A percentile compares a stretch with the other conserved stretches of the same genome.
phyloP scores from a whole-genome alignment of 2,888 invertebrate genomes.

The Micropterix aruncella region DNA sequence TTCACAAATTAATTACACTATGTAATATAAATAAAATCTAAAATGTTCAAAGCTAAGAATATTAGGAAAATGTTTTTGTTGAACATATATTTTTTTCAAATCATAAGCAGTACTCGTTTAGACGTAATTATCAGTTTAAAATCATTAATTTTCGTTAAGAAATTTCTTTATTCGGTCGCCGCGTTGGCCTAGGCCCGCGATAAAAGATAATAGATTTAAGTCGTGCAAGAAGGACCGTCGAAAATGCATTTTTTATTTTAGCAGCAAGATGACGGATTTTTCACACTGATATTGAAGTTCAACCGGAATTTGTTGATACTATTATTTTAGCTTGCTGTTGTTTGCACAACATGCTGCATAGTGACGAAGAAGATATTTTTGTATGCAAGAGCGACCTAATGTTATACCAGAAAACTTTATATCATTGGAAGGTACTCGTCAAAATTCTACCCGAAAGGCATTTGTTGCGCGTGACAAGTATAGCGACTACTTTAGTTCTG shows the following conservation, averaged over 20 bases:
- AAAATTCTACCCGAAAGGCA: neutral
- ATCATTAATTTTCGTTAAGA: too few species aligned
- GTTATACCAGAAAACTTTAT: neutral
- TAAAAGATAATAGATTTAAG: too few species aligned
- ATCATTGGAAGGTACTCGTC: neutral
- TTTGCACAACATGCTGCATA: neutral
- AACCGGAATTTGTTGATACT: neutral
- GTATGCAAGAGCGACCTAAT: neutral
- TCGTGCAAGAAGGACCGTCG: neutral
- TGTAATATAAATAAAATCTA: too few species aligned
- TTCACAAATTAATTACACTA: too few species aligned
- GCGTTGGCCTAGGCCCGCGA: too few species aligned
- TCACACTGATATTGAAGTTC: neutral
- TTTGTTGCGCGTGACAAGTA: neutral
- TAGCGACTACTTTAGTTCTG: slow-evolving; percentile 1
- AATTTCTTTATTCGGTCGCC: too few species aligned
- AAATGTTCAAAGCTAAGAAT: too few species aligned
- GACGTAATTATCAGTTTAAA: too few species aligned
- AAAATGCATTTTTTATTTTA: neutral
- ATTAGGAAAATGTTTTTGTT: too few species aligned
- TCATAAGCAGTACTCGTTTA: too few species aligned
- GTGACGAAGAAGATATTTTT: neutral
- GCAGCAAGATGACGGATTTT: neutral
- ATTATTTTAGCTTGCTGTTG: neutral
- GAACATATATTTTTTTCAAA: too few species aligned